phyloP scores from a whole-genome alignment of 2,888 invertebrate species.

The Nymphalis urticae region DNA sequence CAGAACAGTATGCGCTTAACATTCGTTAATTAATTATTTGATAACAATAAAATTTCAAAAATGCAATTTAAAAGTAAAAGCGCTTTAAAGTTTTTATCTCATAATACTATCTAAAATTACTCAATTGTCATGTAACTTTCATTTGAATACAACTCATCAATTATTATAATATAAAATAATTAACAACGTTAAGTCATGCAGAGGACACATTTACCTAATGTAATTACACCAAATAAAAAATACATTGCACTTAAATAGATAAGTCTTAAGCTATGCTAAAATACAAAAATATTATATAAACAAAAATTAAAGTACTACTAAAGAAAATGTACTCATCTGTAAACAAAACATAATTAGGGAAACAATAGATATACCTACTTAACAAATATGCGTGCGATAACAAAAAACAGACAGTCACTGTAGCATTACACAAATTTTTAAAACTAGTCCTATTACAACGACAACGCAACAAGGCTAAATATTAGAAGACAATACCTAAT shows the following conservation, averaged over 20 bases:
- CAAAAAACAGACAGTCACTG: constrained; percentile 9
- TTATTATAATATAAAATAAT: neutral
- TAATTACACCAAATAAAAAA: neutral
- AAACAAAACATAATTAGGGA: constrained; percentile 11
- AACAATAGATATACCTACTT: constrained; percentile 10
- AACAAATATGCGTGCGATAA: constrained; percentile 37
- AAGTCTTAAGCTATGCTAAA: neutral
- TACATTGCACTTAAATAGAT: neutral
- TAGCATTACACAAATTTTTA: constrained; percentile 21
- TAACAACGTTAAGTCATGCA: constrained; percentile 1
- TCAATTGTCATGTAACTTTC: too few relatives aligned
- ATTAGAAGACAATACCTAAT: constrained; percentile 15
- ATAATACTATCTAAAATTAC: too few relatives aligned
- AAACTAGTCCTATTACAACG: constrained; percentile 19
- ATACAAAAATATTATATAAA: neutral
- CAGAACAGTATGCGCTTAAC: too few relatives aligned
- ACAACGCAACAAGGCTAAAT: constrained; percentile 24
- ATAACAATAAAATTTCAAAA: too few relatives aligned
- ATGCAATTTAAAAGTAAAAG: too few relatives aligned
- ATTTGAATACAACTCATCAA: too few relatives aligned
- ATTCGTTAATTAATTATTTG: too few relatives aligned
- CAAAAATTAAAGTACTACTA: neutral
- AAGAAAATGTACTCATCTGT: neutral
- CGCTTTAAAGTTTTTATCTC: too few relatives aligned
- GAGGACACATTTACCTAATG: neutral